A percentile compares a stretch with the other conserved stretches of the same genome.
Conservation (phyloP, 30 jellyfish, hydroid and myxozoan genomes). For the Chrysaora quinquecirrha region DNA sequence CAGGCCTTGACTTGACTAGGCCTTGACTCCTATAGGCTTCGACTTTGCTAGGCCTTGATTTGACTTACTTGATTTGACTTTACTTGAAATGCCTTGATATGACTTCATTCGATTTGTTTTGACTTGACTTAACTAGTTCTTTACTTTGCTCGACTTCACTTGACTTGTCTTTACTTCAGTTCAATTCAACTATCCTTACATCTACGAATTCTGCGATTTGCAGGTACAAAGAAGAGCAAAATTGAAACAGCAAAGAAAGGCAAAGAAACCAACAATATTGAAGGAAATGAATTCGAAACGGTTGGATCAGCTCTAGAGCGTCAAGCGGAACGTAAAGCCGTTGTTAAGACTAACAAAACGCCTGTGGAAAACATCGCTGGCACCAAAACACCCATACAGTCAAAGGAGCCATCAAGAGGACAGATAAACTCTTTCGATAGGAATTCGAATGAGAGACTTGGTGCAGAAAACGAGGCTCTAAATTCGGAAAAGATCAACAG, state of each 20-base stretch:
- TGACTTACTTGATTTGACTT: too few relatives aligned
- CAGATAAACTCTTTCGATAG: not conserved
- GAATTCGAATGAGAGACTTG: not conserved
- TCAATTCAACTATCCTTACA: too few relatives aligned
- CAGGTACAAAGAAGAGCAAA: conserved; percentile 41
- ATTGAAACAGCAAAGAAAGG: conserved; percentile 51
- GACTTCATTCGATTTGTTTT: too few relatives aligned
- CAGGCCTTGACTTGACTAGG: too few relatives aligned
- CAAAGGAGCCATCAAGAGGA: not conserved
- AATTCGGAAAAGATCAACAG: not conserved
- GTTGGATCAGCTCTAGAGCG: conserved; percentile 67
- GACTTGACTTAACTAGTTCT: too few relatives aligned
- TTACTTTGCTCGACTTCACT: too few relatives aligned
- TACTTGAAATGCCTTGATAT: too few relatives aligned
- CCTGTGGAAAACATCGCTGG: not conserved
- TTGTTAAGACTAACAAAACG: not conserved
- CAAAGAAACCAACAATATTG: conserved; percentile 36
- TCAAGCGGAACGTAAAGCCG: not conserved
- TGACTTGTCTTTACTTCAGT: too few relatives aligned
- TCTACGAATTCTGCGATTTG: too few relatives aligned
- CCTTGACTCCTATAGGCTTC: too few relatives aligned
- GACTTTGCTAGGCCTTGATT: too few relatives aligned
- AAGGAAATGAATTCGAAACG: conserved; percentile 51
- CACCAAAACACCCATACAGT: too few relatives aligned
- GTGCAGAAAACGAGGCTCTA: not conserved